phyloP scores from a whole-genome alignment of 2,113 vertebrate species.

The Calidris pygmaea region DNA sequence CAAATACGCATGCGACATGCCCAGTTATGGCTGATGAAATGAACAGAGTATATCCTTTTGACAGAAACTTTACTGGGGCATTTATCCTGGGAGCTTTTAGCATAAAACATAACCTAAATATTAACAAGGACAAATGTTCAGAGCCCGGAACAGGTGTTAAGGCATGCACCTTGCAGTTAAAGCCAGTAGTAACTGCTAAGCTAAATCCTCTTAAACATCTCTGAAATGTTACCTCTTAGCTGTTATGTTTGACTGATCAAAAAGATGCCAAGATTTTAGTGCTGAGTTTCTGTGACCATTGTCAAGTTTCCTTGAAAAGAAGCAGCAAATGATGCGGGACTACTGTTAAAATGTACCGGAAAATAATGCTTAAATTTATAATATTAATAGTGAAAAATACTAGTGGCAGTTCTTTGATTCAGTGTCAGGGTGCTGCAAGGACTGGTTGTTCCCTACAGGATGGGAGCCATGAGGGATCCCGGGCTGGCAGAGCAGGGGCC shows the following conservation, averaged over 20 bases:
- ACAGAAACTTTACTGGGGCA: not conserved
- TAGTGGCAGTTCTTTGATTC: not conserved
- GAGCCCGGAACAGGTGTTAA: not conserved
- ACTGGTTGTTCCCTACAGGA: not conserved
- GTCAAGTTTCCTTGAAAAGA: not conserved
- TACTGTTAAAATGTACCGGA: not conserved
- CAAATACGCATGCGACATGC: not conserved
- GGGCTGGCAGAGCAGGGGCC: not conserved
- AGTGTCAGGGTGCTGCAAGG: not conserved
- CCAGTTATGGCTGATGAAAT: not conserved
- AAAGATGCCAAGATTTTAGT: not conserved
- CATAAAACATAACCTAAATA: conserved; percentile 4
- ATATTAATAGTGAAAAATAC: not conserved
- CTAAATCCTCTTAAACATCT: not conserved
- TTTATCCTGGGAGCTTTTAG: not conserved
- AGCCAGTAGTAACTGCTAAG: not conserved
- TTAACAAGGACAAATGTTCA: conserved; percentile 3
- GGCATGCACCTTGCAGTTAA: not conserved
- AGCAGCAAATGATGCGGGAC: not conserved
- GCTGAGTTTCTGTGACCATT: not conserved
- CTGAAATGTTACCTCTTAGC: not conserved
- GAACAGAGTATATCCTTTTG: not conserved
- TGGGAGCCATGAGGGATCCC: not conserved
- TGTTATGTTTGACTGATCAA: not conserved
- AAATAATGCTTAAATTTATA: not conserved